These are phyloP conservation scores for Terrapene triunguis DNA, from an alignment of 2,113 vertebrate species.

Conservation along the genomic window DNA sequence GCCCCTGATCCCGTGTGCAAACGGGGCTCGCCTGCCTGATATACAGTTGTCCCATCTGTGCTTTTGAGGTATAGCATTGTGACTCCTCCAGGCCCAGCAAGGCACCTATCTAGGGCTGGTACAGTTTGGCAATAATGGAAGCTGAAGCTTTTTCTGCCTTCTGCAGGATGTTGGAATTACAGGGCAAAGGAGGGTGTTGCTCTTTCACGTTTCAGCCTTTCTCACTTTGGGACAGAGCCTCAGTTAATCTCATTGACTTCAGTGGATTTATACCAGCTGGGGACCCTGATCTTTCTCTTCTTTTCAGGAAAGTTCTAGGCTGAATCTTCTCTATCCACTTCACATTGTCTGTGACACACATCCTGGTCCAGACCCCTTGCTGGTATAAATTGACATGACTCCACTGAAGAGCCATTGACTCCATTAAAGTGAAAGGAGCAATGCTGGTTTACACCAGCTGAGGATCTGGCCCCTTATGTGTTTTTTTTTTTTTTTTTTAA, in stretches of 20 bases:
- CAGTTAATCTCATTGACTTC: background rate
- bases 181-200: background rate
- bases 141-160: background rate
- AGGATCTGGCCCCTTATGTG: background rate
- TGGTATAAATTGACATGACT: background rate
- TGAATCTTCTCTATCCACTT: background rate
- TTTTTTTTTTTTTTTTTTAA: constrained; percentile 53
- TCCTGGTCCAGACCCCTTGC: background rate
- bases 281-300: background rate
- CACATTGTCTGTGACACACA: accelerated
- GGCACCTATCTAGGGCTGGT: background rate
- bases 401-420: background rate
- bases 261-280: background rate
- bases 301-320: background rate
- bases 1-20: background rate
- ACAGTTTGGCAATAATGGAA: background rate
- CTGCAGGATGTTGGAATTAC: background rate
- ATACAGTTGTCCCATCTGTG: too few species aligned
- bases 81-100: background rate
- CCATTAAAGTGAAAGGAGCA: background rate
- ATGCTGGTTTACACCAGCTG: background rate
- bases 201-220: background rate
- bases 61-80: too few species aligned
- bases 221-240: background rate
- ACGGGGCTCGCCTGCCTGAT: accelerated